Base-by-base conservation (phyloP, 2,888 invertebrate species). In the Drosophila subsilvestris region DNA sequence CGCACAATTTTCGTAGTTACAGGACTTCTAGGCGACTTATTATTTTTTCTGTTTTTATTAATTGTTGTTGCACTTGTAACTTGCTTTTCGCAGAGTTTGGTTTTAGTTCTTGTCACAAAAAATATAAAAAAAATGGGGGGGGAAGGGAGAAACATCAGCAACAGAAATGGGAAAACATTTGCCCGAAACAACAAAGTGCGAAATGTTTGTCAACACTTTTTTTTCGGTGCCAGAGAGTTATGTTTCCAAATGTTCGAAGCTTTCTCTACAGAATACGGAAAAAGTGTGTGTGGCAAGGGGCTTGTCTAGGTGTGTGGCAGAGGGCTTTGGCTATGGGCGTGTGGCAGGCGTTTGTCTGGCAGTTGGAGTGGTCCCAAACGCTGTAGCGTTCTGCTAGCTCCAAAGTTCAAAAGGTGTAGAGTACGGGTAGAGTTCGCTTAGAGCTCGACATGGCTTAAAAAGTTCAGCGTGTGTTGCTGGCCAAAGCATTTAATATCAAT, bases 11-110 rank as follows among this genome's bases (percentile, higher is more conserved):
- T 32, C 22, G 4, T 56, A 44, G 53, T 61, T 58, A 27, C 37
- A 60, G 75, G 54, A 76, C 29, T 27, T 29, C 65, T 27, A 55
- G 50, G 58, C 20, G 45, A 22, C 53, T 44, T 53, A 54, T 71
- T 73, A n/a, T n/a, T 63, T 65, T 73, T 63, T 63, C 43, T 72
- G 65, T 58, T 75, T 76, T 78, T 83, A 86, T 81, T 81, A 86
- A 86, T 81, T 80, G 54, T 71, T 76, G 67, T 55, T 74, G 75
- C 77, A 79, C 56, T 84, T 73, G 76, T 49, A 68, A 76, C 63
- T 76, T 71, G 70, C 61, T 66, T 37, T 69, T 50, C 58, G 54
- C 51, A 51, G 48, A 22, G 42, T 71, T 69, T 62, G 69, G 50
- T 69, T 70, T 69, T 69, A 70, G 69, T 70, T 69, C 61, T 70